Evolutionary conservation across 1,140 invertebrate species (phyloP), one percentile per base, ranked within the genome.

Genomic region (Delia radicum): DNA sequence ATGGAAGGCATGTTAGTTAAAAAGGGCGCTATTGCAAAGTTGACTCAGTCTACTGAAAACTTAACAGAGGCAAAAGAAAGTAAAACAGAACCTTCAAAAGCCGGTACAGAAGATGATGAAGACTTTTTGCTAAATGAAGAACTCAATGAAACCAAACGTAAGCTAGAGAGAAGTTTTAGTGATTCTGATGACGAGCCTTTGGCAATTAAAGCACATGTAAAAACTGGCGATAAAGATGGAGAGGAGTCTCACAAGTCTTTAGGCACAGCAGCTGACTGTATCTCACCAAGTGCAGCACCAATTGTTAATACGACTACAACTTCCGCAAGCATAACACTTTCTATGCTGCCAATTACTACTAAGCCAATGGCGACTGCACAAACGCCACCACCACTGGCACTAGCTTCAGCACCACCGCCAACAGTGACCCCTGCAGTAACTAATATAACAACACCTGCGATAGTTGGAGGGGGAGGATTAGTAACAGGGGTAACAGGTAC

Each of bases 171-270:
- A 78, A 88, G 82, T 78, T 90, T 89, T 71, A 90, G 88, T 79
- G 89, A 90, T 80, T 90, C 89, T 15, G 89, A 90, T 80, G 89
- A 90, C 78, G 89, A 90, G 79, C 89, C 89, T 24, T 76, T 90
- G 65, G 87, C 88, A 42, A 84, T 84, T 15, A 90, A 89, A 80
- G 80, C 89, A 75, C 85, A 82, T n/a, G 42, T 79, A 12, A 78
- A 82, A 42, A 12, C 37, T 1, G 74, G 55, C 73, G 27, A 81
- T 74, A 74, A 78, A 75, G 67, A 72, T 24, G 69, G 21, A n/a
- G 62, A 73, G 12, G 18, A 77, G 24, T 33, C 61, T 46, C 61
- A 42, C 37, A 37, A 74, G 37, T 29, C 62, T 26, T 21, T 15
- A 18, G 37, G 46, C 28, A n/a, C n/a, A n/a, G 29, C 72, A 13